Evolutionary conservation across 2,888 invertebrate genomes (phyloP).

Genomic region (Melikaiella ostensackeni): DNA sequence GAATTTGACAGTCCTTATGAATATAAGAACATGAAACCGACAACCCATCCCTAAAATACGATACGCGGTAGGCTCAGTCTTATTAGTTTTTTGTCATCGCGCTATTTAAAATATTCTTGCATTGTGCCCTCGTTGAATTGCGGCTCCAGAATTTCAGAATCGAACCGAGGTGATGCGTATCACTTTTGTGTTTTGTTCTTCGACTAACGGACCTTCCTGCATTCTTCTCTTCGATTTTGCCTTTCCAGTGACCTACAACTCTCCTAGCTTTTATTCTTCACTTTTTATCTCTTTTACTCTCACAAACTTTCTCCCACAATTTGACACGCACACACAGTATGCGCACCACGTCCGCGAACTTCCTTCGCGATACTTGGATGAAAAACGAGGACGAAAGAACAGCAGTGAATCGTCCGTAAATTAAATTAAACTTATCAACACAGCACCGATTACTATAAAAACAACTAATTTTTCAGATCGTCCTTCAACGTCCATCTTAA

Average conservation of each 20-base stretch:
- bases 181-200: conserved; percentile 48
- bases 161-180: conserved; percentile 61
- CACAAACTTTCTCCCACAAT: conserved; percentile 48
- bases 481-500: not conserved
- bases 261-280: conserved; percentile 52
- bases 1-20: conserved; percentile 16
- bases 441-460: conserved; percentile 53
- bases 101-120: conserved; percentile 56
- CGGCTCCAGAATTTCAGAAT: conserved; percentile 50
- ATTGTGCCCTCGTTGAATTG: conserved; percentile 62
- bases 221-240: conserved; percentile 33
- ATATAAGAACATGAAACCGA: conserved; percentile 9
- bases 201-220: conserved; percentile 56
- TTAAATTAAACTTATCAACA: conserved; percentile 40
- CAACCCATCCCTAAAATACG: conserved; percentile 31
- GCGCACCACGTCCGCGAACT: conserved; percentile 58
- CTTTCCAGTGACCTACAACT: conserved; percentile 48
- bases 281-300: conserved; percentile 47
- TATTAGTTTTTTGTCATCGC: conserved; percentile 66
- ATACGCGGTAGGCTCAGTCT: conserved; percentile 72
- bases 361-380: conserved; percentile 49
- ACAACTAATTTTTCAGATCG: conserved; percentile 45
- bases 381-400: conserved; percentile 47
- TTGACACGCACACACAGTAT: conserved; percentile 51
- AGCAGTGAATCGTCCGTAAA: conserved; percentile 22